Evolutionary conservation across 23 tunicate species (phyloP).

Genomic region (Diplosoma virens): DNA sequence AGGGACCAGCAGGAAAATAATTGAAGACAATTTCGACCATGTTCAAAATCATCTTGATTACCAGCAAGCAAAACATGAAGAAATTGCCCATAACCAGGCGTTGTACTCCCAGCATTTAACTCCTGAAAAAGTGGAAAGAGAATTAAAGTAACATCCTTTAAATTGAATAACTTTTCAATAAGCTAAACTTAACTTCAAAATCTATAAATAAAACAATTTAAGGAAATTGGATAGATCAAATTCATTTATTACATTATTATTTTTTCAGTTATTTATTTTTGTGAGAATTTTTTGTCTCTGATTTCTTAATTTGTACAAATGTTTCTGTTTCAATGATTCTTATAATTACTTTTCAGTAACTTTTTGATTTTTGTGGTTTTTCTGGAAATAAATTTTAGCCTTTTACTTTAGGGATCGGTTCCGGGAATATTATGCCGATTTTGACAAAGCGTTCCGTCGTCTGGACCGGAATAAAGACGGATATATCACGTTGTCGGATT

Average conservation of each 20-base stretch:
- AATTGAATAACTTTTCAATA: too few relatives aligned
- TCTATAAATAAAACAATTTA: too few relatives aligned
- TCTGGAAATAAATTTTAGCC: background rate
- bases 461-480: slow-evolving; percentile 85
- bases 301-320: background rate
- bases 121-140: slow-evolving; percentile 72
- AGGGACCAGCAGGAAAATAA: slow-evolving; percentile 84
- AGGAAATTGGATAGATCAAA: too few relatives aligned
- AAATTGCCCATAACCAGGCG: slow-evolving; percentile 70
- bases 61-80: slow-evolving; percentile 84
- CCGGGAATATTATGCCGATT: slow-evolving; percentile 82
- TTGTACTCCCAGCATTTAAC: slow-evolving; percentile 49
- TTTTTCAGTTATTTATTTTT: too few relatives aligned
- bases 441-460: slow-evolving; percentile 78
- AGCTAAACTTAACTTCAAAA: too few relatives aligned
- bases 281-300: too few relatives aligned
- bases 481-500: slow-evolving; percentile 73
- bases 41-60: slow-evolving; percentile 53
- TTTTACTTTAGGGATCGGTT: slow-evolving; percentile 69
- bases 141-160: slow-evolving; percentile 89
- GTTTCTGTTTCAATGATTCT: background rate
- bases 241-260: too few relatives aligned
- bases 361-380: background rate
- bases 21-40: slow-evolving; percentile 75
- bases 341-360: background rate